These are phyloP conservation scores for Catharus minimus DNA, from an alignment of 2,113 vertebrate species.

Conservation along the genomic window DNA sequence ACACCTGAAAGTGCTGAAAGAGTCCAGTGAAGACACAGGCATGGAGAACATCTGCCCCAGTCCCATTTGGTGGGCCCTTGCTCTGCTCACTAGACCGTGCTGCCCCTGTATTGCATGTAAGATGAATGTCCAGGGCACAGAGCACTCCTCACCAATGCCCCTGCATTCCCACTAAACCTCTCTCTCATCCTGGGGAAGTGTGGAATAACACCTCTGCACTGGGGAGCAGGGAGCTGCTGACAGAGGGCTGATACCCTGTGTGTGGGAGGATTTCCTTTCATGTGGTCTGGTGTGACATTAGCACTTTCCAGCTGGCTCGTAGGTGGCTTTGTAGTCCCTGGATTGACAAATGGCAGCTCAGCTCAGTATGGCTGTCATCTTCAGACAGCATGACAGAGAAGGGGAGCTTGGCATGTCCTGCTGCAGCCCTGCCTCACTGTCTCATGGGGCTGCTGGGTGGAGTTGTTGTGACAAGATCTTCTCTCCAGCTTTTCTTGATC, in stretches of 20 bases:
- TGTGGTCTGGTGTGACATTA: not conserved
- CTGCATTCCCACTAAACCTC: not conserved
- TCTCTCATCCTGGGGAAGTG: not conserved
- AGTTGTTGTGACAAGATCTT: not conserved
- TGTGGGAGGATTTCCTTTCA: not conserved
- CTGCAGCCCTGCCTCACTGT: not conserved
- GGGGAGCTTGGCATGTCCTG: not conserved
- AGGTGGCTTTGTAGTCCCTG: conserved; percentile 13
- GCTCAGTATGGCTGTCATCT: not conserved
- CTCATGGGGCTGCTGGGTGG: not conserved
- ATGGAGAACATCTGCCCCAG: not conserved
- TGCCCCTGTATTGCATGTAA: accelerated
- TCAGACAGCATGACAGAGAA: not conserved
- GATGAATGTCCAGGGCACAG: not conserved
- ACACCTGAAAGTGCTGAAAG: not conserved
- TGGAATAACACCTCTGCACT: not conserved
- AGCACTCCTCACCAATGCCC: not conserved
- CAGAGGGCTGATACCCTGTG: not conserved
- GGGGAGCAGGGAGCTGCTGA: not conserved
- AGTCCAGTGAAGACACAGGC: not conserved
- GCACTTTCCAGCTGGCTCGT: not conserved
- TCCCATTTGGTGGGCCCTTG: not conserved
- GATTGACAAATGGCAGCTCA: not conserved
- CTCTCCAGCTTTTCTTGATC: not conserved
- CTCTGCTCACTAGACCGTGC: not conserved